Base-by-base conservation (phyloP, 2,113 vertebrate species). In the Notothenia coriiceps region DNA sequence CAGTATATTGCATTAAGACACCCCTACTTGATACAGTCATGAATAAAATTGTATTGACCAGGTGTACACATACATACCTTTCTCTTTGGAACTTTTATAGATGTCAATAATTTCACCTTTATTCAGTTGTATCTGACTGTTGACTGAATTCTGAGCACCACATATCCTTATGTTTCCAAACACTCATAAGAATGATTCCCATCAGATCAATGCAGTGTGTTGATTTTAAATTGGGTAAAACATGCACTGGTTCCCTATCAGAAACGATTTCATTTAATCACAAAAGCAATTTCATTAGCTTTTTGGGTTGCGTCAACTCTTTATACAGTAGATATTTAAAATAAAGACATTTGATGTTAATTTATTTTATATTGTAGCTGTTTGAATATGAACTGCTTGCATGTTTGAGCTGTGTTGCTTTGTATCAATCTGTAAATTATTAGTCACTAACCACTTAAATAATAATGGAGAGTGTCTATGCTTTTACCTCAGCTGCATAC, bases 401-500 rank as follows among this genome's bases (percentile, higher is more conserved):
- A 62, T 67, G 33, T 67, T 68, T 70, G 13, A 60, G 49, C 40
- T 13, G 29, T 25, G 8, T 51, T 2, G 3, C n/a, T 18, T 0
- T 69, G 17, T 51, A 12, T 76, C 2, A 20, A 29, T 33, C 7
- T 59, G 18, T 59, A 20, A 40, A 49, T 15, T 64, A 9, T 15
- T 4, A 29, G 2, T 15, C 2, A 64, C 57, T 47, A 62, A 80
- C 40, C 49, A 29, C 13, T 52, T 25, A 9, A 55, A 49, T 47
- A 10, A 18, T n/a, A 75, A 51, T 10, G 6, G 7, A 40, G 13
- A 35, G 50, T 17, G 56, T 59, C 40, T 44, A 1, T 55, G 79
- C 64, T 80, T 80, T 66, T 63, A 66, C 25, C 59, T 86, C 70
- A 6, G 69, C 80, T 49, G 50, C 63, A 46, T 33, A 7, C 67